Conservation (phyloP, 2,113 vertebrate species). For the Ginglymostoma cirratum region DNA sequence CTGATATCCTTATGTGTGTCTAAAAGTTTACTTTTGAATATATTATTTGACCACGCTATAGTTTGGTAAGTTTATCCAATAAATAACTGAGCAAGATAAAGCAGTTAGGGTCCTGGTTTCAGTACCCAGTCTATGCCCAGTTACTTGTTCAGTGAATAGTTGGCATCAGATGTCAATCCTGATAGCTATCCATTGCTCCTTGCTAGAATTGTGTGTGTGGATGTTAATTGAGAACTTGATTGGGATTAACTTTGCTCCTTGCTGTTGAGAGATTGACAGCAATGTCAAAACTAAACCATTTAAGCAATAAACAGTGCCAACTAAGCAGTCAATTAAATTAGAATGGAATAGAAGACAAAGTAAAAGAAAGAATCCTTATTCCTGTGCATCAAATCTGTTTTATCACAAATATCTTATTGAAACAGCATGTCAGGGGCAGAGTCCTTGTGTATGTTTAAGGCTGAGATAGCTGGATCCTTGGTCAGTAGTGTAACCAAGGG, state of each 20-base stretch:
- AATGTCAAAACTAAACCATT: not conserved
- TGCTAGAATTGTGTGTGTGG: not conserved
- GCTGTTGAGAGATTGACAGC: not conserved
- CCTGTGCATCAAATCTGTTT: not conserved
- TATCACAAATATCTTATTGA: not conserved
- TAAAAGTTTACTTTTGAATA: not conserved
- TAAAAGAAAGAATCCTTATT: not conserved
- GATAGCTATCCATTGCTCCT: not conserved
- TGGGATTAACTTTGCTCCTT: not conserved
- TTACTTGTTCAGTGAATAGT: not conserved
- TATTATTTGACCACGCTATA: not conserved
- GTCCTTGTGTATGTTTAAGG: too few relatives aligned
- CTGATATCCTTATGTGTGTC: not conserved
- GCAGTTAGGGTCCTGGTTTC: not conserved
- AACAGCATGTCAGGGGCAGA: too few relatives aligned
- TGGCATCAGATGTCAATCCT: not conserved
- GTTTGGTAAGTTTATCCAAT: not conserved
- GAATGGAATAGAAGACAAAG: not conserved
- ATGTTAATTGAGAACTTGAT: not conserved
- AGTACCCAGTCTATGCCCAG: not conserved
- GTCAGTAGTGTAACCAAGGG: too few relatives aligned
- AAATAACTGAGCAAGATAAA: not conserved
- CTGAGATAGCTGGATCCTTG: too few relatives aligned
- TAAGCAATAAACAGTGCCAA: not conserved
- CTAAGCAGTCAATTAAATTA: not conserved